Evolutionary conservation across 2,888 invertebrate species (phyloP).

Genomic region (Caenorhabditis doughertyi): DNA sequence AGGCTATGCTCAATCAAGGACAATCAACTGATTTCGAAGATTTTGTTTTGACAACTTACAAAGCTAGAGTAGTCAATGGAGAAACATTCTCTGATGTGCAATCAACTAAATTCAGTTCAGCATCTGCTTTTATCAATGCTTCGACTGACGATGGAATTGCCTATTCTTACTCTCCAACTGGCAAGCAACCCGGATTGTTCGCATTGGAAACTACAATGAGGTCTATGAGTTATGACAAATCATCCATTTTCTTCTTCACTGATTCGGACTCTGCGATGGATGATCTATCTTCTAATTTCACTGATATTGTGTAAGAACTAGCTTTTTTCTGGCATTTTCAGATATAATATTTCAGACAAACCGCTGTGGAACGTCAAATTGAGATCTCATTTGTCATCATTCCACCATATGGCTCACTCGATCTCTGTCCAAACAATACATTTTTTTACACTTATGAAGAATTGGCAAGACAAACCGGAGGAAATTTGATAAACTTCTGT

Average conservation of each 20-base stretch:
- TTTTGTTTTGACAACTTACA: slow-evolving; percentile 64
- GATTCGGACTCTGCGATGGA: slow-evolving; percentile 41
- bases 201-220: slow-evolving; percentile 61
- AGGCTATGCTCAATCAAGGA: slow-evolving; percentile 54
- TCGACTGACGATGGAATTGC: slow-evolving; percentile 49
- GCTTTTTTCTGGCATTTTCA: not conserved
- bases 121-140: slow-evolving; percentile 54
- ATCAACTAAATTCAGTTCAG: slow-evolving; percentile 34
- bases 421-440: slow-evolving; percentile 39
- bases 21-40: slow-evolving; percentile 60
- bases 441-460: slow-evolving; percentile 44
- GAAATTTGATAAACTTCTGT: slow-evolving; percentile 68
- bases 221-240: slow-evolving; percentile 66
- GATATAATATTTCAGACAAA: slow-evolving; percentile 34
- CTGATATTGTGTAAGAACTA: slow-evolving; percentile 66
- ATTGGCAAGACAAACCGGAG: slow-evolving; percentile 63
- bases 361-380: slow-evolving; percentile 58
- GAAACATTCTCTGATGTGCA: slow-evolving; percentile 25
- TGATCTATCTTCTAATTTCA: slow-evolving; percentile 33
- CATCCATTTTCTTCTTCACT: slow-evolving; percentile 69
- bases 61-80: slow-evolving; percentile 40
- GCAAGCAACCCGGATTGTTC: slow-evolving; percentile 56
- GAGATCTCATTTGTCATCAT: slow-evolving; percentile 66
- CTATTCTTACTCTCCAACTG: slow-evolving; percentile 58
- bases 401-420: slow-evolving; percentile 60